Percentiles rank a stretch among this genome's conserved stretches.
phyloP scores from a whole-genome alignment of 2,797 vertebrate species.

The Gymnodraco acuticeps region DNA sequence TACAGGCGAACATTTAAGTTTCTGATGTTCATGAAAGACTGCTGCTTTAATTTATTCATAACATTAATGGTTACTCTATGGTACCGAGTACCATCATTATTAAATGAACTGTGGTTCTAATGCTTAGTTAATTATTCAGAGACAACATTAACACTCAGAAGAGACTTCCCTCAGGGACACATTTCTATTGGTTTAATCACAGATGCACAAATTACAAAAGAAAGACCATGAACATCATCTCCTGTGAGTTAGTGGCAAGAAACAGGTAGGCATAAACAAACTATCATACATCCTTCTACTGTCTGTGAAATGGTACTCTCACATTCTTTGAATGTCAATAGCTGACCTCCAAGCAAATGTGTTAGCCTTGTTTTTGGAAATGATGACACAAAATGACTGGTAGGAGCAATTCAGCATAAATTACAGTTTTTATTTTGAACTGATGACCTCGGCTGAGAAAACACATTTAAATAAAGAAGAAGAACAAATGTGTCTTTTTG shows the following conservation, averaged over 20 bases:
- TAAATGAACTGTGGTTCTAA: constrained; percentile 57
- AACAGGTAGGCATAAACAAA: constrained; percentile 31
- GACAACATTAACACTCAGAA: constrained; percentile 53
- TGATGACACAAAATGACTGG: constrained; percentile 12
- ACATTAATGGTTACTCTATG: not conserved
- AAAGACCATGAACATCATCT: constrained; percentile 26
- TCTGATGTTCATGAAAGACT: not conserved
- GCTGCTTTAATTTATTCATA: constrained; percentile 30
- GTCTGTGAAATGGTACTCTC: not conserved
- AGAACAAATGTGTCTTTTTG: constrained; percentile 25
- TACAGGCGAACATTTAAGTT: not conserved
- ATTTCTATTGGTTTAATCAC: constrained; percentile 52
- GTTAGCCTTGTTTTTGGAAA: not conserved
- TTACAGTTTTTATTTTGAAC: not conserved
- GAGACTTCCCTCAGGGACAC: constrained; percentile 41
- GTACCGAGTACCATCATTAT: constrained; percentile 39
- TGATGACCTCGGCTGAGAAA: constrained; percentile 31
- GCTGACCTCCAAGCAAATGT: not conserved
- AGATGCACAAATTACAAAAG: constrained; percentile 45
- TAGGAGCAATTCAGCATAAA: constrained; percentile 8
- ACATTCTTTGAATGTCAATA: not conserved
- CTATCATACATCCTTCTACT: not conserved
- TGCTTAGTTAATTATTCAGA: constrained; percentile 64
- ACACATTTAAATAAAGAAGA: constrained; percentile 9
- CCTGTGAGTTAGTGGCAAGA: constrained; percentile 2